phyloP scores from a whole-genome alignment of 2,797 vertebrate species.

The Hybognathus amarus region DNA sequence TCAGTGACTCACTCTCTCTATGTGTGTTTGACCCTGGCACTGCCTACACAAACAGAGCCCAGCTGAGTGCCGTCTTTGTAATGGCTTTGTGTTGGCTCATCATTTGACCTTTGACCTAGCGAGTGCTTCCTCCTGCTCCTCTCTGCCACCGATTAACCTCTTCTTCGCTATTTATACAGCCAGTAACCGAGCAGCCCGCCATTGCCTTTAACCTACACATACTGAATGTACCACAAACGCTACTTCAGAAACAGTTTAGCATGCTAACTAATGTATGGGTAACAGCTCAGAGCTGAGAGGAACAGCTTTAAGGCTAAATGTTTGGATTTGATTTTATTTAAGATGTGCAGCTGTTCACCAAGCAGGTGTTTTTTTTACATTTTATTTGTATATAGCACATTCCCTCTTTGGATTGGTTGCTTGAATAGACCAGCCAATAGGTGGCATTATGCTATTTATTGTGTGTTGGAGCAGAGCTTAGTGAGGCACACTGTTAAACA shows the following conservation, averaged over 20 bases:
- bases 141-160: conserved; percentile 59
- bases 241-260: neutral
- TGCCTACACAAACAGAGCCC: conserved; percentile 65
- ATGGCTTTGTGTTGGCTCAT: conserved; percentile 64
- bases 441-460: conserved; percentile 57
- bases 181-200: conserved; percentile 41
- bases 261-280: conserved; percentile 8
- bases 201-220: conserved; percentile 29
- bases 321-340: neutral
- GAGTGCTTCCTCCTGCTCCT: conserved; percentile 52
- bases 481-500: conserved; percentile 29
- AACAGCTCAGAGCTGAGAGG: conserved; percentile 5
- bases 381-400: conserved; percentile 5
- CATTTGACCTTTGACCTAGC: conserved; percentile 56
- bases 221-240: neutral
- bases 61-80: conserved; percentile 64
- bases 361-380: conserved; percentile 5
- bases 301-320: conserved; percentile 16
- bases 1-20: conserved; percentile 57
- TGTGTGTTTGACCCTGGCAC: conserved; percentile 65
- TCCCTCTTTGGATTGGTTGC: neutral
- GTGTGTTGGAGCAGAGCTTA: conserved; percentile 34
- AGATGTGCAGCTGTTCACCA: conserved; percentile 10
- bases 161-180: conserved; percentile 55
- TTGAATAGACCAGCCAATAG: conserved; percentile 47